Percentiles rank a stretch among this genome's conserved stretches.
Conservation (phyloP, 1,140 invertebrate genomes). For the Archegozetes longisetosus region DNA sequence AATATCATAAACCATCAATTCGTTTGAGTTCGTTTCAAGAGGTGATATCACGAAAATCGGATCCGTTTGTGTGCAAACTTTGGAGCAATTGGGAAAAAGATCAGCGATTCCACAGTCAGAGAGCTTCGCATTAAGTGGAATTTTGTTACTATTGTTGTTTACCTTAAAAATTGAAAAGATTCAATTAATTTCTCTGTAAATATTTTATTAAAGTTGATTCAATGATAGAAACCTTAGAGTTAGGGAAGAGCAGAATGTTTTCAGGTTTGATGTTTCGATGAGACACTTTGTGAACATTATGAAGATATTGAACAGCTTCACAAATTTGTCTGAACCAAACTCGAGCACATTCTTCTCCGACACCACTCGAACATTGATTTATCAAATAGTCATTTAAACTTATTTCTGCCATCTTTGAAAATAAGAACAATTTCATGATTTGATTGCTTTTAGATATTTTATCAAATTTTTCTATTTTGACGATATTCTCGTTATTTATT, state of each 20-base stretch:
- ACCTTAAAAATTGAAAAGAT: neutral
- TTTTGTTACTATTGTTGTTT: neutral
- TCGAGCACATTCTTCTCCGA: neutral
- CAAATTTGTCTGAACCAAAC: slow-evolving; percentile 1
- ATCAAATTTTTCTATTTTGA: neutral
- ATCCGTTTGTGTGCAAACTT: neutral
- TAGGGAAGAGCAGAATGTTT: neutral
- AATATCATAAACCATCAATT: neutral
- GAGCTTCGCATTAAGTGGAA: neutral
- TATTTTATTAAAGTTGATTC: neutral
- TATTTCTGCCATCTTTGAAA: neutral
- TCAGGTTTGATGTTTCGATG: neutral
- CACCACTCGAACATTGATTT: neutral
- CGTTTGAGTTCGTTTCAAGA: neutral
- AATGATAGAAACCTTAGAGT: neutral
- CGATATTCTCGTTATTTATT: neutral
- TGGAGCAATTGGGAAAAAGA: neutral
- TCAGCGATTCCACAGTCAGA: neutral
- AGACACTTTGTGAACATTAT: neutral
- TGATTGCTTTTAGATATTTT: neutral
- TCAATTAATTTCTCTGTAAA: neutral
- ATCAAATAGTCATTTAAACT: neutral
- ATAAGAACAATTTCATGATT: neutral
- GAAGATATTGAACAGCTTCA: neutral
- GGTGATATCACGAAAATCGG: neutral